Base-by-base conservation (phyloP, 2,797 vertebrate species). In the Sciurus carolinensis region DNA sequence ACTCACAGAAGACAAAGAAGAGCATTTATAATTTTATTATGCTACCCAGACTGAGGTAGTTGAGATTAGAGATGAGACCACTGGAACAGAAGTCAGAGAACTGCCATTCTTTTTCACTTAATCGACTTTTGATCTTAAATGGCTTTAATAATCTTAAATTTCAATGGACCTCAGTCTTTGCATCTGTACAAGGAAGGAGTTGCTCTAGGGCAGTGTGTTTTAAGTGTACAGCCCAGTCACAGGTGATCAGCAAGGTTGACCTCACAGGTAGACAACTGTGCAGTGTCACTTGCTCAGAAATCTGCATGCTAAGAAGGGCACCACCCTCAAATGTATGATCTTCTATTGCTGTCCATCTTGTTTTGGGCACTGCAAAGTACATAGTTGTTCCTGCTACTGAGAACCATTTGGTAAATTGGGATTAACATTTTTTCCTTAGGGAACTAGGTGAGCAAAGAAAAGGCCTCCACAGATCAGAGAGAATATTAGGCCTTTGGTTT, bases 401-500 rank as follows among this genome's bases (percentile, higher is more conserved):
- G 22, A 80, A 77, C 26, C 44, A 22, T 52, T 57, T 80, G 39
- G 18, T 62, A 39, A 8, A 44, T 47, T 64, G 13, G 42, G 22
- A 69, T 72, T 5, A 54, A 17, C 15, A 71, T 30, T 44, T 94
- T 83, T 75, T 82, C 26, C 73, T n/a, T 79, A 77, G n/a, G n/a
- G 30, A 66, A 91, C 44, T 90, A 90, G 10, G 66, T 86, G 26
- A 69, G 26, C 91, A 77, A 42, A 92, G 24, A 81, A 88, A 77
- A 57, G 7, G 18, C 54, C 54, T 57, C 54, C 54, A 57, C 20
- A 7, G 22, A 57, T 57, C 54, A 57, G 54, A 57, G 20, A 8
- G 54, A 57, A 22, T 18, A 57, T 57, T 57, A 57, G 54, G 22
- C 20, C 54, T 22, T 57, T 57, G 20, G 54, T 57, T 57, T 22